phyloP scores from a whole-genome alignment of 2,113 vertebrate genomes.

The Nicator chloris region DNA sequence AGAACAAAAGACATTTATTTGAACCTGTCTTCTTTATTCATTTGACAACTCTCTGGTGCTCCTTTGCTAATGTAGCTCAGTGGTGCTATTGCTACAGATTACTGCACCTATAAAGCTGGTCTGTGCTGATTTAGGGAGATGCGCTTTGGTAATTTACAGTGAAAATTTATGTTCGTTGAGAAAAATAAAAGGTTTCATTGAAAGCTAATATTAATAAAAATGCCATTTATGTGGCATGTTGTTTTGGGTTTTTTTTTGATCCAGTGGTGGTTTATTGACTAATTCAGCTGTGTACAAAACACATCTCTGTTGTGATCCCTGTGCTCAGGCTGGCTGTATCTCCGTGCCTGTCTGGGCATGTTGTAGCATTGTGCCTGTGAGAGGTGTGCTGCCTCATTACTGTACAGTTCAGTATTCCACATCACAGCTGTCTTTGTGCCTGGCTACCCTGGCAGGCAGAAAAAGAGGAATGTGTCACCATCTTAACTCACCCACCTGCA shows the following conservation, averaged over 20 bases:
- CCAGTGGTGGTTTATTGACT: not conserved
- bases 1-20: slow-evolving; percentile 26
- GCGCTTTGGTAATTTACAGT: not conserved
- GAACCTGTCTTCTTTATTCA: slow-evolving; percentile 9
- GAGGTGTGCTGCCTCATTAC: not conserved
- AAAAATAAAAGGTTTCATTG: not conserved
- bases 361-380: not conserved
- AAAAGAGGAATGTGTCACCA: not conserved
- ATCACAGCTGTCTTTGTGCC: not conserved
- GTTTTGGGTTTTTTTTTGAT: not conserved
- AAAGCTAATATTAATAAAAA: slow-evolving; percentile 22
- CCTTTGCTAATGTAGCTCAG: slow-evolving; percentile 5
- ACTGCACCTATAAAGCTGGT: slow-evolving; percentile 24
- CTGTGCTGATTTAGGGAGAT: not conserved
- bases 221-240: not conserved
- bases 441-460: not conserved
- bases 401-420: not conserved
- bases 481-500: not conserved
- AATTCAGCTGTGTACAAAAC: not conserved
- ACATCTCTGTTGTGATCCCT: not conserved
- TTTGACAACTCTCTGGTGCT: not conserved
- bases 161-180: not conserved
- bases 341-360: not conserved
- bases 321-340: not conserved
- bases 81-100: not conserved